Percentiles rank a stretch among this genome's conserved stretches.
phyloP scores from a whole-genome alignment of 1,140 invertebrate species.

The Calosoma granatense region DNA sequence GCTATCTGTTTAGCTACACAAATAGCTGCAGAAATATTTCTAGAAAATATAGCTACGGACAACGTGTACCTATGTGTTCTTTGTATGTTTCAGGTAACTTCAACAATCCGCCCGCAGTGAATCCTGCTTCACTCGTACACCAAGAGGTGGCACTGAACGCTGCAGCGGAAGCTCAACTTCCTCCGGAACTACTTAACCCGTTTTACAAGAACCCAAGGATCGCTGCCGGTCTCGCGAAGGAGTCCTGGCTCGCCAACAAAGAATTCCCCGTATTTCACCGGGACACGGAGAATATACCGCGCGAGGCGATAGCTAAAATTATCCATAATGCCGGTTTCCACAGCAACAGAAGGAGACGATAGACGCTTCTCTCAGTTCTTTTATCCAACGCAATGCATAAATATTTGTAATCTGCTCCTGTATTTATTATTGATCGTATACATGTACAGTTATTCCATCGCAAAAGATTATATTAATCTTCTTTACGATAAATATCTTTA shows the following conservation, averaged over 20 bases:
- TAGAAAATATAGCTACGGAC: too few relatives aligned
- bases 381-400: too few relatives aligned
- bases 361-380: too few relatives aligned
- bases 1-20: too few relatives aligned
- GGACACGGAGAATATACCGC: constrained; percentile 66
- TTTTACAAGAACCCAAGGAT: constrained; percentile 68
- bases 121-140: constrained; percentile 35
- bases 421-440: too few relatives aligned
- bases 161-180: constrained; percentile 45
- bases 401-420: too few relatives aligned
- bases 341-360: constrained; percentile 17
- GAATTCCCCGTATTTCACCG: constrained; percentile 63
- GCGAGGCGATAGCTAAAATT: constrained; percentile 60
- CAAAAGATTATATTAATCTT: too few relatives aligned
- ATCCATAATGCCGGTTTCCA: constrained; percentile 56
- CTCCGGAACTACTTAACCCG: constrained; percentile 50
- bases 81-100: neutral
- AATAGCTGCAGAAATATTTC: too few relatives aligned
- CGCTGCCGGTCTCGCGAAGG: constrained; percentile 56
- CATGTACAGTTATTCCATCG: too few relatives aligned
- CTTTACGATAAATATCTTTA: too few relatives aligned
- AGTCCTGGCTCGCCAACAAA: constrained; percentile 63
- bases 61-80: neutral
- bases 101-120: constrained; percentile 9
- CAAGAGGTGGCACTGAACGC: constrained; percentile 47